phyloP scores from a whole-genome alignment of 2,113 vertebrate species.

The Perognathus longimembris region DNA sequence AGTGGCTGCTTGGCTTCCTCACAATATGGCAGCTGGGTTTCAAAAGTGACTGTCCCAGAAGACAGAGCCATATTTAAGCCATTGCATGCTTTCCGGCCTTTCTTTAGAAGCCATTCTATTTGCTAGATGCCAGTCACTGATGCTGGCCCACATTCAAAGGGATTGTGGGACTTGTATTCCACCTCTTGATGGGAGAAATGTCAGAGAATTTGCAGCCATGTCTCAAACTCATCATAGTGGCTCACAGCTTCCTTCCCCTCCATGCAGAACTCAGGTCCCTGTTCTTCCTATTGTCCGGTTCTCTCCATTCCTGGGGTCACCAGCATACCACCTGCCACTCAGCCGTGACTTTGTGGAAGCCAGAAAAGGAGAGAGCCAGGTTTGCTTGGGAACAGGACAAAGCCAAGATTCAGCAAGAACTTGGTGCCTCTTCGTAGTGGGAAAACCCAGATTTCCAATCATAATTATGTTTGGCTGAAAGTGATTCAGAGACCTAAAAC shows the following conservation, averaged over 20 bases:
- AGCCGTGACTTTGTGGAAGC: neutral
- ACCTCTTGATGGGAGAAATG: neutral
- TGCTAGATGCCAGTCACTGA: neutral
- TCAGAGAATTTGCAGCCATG: neutral
- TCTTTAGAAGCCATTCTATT: neutral
- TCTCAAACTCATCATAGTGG: constrained; percentile 13
- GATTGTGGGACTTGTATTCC: neutral
- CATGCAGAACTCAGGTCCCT: neutral
- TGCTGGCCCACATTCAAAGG: neutral
- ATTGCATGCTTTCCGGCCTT: constrained; percentile 2
- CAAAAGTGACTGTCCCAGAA: neutral
- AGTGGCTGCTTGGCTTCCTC: constrained; percentile 44
- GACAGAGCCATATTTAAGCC: neutral
- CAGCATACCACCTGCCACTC: neutral
- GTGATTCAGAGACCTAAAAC: neutral
- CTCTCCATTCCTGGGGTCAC: neutral
- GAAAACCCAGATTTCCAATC: neutral
- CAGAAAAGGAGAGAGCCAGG: neutral
- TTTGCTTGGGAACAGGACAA: constrained; percentile 1
- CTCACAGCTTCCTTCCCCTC: neutral
- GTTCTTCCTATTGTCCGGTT: neutral
- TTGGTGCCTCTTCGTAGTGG: neutral
- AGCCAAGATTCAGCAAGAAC: neutral
- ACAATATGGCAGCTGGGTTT: neutral
- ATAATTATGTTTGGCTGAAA: neutral